Conservation (phyloP, 2,113 vertebrate genomes). For the Theristicus caerulescens region DNA sequence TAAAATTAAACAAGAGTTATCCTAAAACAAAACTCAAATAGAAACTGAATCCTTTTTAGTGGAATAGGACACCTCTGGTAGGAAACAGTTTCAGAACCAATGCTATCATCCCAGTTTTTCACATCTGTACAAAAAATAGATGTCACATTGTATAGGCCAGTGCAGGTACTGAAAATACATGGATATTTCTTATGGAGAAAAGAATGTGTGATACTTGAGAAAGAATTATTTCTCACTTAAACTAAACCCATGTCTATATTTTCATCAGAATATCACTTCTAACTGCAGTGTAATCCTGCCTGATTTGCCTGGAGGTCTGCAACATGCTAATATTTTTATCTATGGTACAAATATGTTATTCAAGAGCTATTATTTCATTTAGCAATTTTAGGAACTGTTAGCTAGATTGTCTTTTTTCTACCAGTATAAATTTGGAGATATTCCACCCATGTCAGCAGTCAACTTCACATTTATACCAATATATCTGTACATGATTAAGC, state of each 20-base stretch:
- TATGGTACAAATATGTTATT: not conserved
- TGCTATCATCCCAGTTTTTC: not conserved
- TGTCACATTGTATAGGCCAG: not conserved
- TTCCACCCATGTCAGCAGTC: not conserved
- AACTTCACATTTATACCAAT: not conserved
- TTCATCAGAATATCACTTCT: not conserved
- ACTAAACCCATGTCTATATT: not conserved
- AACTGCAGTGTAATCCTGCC: not conserved
- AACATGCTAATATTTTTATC: not conserved
- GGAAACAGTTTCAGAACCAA: not conserved
- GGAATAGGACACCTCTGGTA: not conserved
- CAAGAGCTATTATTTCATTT: not conserved
- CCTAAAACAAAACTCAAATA: not conserved
- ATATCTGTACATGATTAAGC: not conserved
- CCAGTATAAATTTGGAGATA: not conserved
- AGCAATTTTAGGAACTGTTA: not conserved
- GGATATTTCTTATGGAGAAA: not conserved
- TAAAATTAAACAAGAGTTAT: not conserved
- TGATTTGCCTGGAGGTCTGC: not conserved
- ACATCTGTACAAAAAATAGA: not conserved
- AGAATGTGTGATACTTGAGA: not conserved
- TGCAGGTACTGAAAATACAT: not conserved
- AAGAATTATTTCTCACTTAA: not conserved
- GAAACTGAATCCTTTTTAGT: not conserved
- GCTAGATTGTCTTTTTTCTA: not conserved